Evolutionary conservation across 2,113 vertebrate genomes (phyloP).

Genomic region (Aspiorhynchus laticeps): DNA sequence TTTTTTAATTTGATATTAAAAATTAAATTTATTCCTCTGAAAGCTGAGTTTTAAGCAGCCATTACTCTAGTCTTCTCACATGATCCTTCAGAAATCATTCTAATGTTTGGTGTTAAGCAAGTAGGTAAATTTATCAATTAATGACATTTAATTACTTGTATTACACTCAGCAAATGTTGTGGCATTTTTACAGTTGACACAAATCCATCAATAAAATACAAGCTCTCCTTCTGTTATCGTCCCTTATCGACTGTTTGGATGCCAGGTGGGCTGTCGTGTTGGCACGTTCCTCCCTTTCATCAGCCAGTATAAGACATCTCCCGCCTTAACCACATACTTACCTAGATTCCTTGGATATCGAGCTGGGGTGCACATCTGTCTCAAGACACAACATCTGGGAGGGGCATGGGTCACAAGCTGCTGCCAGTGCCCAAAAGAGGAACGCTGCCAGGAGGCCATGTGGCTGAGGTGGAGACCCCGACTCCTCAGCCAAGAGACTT

Average conservation of each 20-base stretch:
- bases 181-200: not conserved
- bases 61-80: not conserved
- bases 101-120: not conserved
- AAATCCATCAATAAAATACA: not conserved
- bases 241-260: not conserved
- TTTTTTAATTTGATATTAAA: no score
- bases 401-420: constrained; percentile 53
- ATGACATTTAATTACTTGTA: not conserved
- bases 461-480: constrained; percentile 52
- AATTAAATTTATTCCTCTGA: no score
- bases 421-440: constrained; percentile 54
- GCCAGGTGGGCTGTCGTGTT: constrained; percentile 32
- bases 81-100: not conserved
- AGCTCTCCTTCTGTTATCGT: not conserved
- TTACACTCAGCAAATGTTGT: not conserved
- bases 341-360: constrained; percentile 17
- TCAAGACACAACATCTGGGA: constrained; percentile 69
- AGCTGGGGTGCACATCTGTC: constrained; percentile 63
- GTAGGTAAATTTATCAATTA: not conserved
- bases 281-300: constrained; percentile 42
- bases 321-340: constrained; percentile 27
- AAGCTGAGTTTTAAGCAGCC: not conserved
- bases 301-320: constrained; percentile 48
- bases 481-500: constrained; percentile 18
- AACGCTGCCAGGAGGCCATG: constrained; percentile 58